phyloP scores from a whole-genome alignment of 1,140 invertebrate species.

The Drosophila sechellia region DNA sequence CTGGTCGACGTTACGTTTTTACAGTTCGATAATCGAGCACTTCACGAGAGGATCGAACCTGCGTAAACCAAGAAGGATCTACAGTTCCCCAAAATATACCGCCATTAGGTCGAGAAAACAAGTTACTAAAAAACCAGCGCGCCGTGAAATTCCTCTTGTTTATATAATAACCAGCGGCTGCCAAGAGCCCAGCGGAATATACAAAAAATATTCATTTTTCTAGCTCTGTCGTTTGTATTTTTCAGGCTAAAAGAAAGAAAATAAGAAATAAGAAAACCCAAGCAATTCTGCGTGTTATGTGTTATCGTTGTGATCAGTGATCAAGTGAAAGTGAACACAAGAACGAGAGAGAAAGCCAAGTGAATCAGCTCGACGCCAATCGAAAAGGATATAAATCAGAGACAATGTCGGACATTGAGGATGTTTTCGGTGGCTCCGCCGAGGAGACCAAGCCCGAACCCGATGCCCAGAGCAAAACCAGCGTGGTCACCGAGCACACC shows the following conservation, averaged over 20 bases:
- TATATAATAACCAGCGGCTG: slow-evolving; percentile 48
- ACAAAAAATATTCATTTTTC: slow-evolving; percentile 40
- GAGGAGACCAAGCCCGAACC: slow-evolving; percentile 50
- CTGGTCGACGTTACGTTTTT: slow-evolving; percentile 45
- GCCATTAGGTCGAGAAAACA: slow-evolving; percentile 5
- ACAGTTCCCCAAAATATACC: neutral
- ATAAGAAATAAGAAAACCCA: slow-evolving; percentile 22
- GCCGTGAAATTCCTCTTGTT: slow-evolving; percentile 44
- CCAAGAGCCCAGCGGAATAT: slow-evolving; percentile 46
- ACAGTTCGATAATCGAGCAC: slow-evolving; percentile 65
- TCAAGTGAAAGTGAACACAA: slow-evolving; percentile 70
- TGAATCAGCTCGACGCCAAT: slow-evolving; percentile 23
- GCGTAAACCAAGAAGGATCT: slow-evolving; percentile 11
- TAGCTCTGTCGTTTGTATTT: slow-evolving; percentile 33
- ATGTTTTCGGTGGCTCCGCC: slow-evolving; percentile 62
- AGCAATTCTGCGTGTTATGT: slow-evolving; percentile 49
- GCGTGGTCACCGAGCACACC: slow-evolving; percentile 67
- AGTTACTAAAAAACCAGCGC: slow-evolving; percentile 32
- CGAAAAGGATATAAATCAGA: slow-evolving; percentile 24
- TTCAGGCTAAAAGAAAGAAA: slow-evolving; percentile 38
- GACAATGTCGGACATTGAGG: slow-evolving; percentile 81
- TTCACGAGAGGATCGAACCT: slow-evolving; percentile 40
- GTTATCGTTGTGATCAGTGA: slow-evolving; percentile 53
- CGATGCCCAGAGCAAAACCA: slow-evolving; percentile 62
- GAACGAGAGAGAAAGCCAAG: slow-evolving; percentile 23